Evolutionary conservation across 2,113 vertebrate species (phyloP), one percentile per base, ranked within the genome.

Genomic region (Engraulis encrasicolus): DNA sequence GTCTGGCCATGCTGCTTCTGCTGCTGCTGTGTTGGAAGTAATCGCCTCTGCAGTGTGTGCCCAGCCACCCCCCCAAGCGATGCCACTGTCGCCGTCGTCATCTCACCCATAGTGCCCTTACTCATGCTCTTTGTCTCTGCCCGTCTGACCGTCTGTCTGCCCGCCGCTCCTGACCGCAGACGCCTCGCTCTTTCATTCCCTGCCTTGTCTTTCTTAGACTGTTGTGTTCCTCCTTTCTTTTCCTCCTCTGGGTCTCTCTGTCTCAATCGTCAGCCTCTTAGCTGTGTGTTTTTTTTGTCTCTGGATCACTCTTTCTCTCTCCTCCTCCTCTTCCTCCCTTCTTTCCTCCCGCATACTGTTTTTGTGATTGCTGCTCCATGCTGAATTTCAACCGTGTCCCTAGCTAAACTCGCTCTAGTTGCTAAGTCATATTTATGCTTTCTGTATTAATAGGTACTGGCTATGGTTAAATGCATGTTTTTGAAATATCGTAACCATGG

Each of bases 71-170:
- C 40, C 40, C 40, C 40, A 45, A 45, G 4, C 4, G 4, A 45
- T 45, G 40, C 40, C 40, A 45, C 40, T 45, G 40, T 9, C 40
- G 9, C 66, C 34, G 23, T 5, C 15, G 66, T 31, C 66, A 18
- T 48, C 23, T 31, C n/a, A 38, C 15, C 40, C 9, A n/a, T n/a
- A n/a, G n/a, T 40, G 58, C 37, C 27, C 2, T 31, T 74, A 74
- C 66, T 9, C 66, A 74, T 9, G 40, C 66, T 74, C 23, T 74
- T 74, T 74, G 66, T 74, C 23, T 74, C 66, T 74, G n/a, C n/a
- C n/a, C n/a, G n/a, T n/a, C 31, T 31, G 66, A 17, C 66, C 34
- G 66, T 17, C 66, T 31, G 66, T 74, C 31, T 74, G 66, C 31
- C 31, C 23, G 66, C 27, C 34, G 27, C 31, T 27, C 27, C 66